phyloP scores from a whole-genome alignment of 2,797 vertebrate genomes.

The Halcyon chelicuti region DNA sequence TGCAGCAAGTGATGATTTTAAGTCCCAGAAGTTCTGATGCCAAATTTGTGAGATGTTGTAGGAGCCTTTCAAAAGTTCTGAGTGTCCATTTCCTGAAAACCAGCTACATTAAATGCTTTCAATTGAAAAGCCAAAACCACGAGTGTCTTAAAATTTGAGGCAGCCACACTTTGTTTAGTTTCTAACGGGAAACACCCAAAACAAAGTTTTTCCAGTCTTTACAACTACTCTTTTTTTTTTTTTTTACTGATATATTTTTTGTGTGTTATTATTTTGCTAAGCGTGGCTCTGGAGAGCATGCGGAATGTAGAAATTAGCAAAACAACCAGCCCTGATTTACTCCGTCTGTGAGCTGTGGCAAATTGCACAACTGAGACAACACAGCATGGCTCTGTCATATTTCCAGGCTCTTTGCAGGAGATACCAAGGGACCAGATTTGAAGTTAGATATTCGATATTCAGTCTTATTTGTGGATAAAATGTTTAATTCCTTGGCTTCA shows the following conservation, averaged over 20 bases:
- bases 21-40: neutral
- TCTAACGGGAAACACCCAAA: neutral
- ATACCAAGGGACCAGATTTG: neutral
- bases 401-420: neutral
- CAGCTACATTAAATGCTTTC: neutral
- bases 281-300: neutral
- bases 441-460: neutral
- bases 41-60: neutral
- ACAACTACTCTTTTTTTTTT: neutral
- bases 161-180: neutral
- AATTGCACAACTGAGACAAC: neutral
- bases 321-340: neutral
- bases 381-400: neutral
- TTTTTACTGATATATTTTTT: neutral
- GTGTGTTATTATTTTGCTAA: neutral
- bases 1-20: neutral
- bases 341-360: neutral
- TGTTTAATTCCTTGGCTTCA: neutral
- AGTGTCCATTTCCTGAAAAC: neutral
- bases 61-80: neutral
- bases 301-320: neutral
- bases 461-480: neutral
- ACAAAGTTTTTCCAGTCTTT: neutral
- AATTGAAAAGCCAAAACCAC: neutral
- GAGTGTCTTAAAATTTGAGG: neutral